Evolutionary conservation across 1,140 invertebrate genomes (phyloP).

Genomic region (Zaprionus tsacasi): DNA sequence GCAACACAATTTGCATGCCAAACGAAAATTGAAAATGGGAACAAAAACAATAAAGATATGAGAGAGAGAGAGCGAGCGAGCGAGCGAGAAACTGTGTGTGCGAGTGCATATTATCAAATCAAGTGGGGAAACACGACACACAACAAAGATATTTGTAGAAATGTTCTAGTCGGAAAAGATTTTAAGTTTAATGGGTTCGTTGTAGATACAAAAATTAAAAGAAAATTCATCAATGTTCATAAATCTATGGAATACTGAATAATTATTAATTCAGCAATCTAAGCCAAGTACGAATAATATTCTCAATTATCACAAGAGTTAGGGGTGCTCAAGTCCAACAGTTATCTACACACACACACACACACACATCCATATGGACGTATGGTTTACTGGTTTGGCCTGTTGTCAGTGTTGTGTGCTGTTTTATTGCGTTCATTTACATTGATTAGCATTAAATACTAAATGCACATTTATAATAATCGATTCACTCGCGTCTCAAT

Average conservation of each 20-base stretch:
- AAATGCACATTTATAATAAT: slow-evolving; percentile 39
- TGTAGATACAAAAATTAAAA: not conserved
- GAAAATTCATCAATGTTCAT: no score
- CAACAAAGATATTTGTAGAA: not conserved
- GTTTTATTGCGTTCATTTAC: slow-evolving; percentile 44
- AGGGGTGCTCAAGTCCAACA: slow-evolving; percentile 9
- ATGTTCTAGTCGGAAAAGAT: not conserved
- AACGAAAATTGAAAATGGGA: slow-evolving; percentile 49
- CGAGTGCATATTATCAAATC: slow-evolving; percentile 8
- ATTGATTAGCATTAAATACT: slow-evolving; percentile 56
- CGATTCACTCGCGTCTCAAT: slow-evolving; percentile 33
- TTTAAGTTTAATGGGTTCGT: not conserved
- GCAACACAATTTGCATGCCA: slow-evolving; percentile 64
- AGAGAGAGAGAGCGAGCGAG: not conserved
- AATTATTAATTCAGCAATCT: not conserved
- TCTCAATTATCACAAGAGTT: slow-evolving; percentile 12
- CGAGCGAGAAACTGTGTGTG: no score
- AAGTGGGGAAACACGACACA: not conserved
- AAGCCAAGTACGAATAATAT: not conserved
- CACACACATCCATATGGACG: not conserved
- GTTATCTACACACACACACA: not conserved
- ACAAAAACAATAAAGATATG: slow-evolving; percentile 45
- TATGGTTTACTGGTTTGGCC: slow-evolving; percentile 41
- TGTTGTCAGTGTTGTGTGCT: slow-evolving; percentile 19
- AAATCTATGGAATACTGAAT: no score